Percentiles rank a stretch among this genome's conserved stretches.
These are phyloP conservation scores for Heliconius ismenius DNA, from an alignment of 2,888 invertebrate genomes.

Conservation along the genomic window DNA sequence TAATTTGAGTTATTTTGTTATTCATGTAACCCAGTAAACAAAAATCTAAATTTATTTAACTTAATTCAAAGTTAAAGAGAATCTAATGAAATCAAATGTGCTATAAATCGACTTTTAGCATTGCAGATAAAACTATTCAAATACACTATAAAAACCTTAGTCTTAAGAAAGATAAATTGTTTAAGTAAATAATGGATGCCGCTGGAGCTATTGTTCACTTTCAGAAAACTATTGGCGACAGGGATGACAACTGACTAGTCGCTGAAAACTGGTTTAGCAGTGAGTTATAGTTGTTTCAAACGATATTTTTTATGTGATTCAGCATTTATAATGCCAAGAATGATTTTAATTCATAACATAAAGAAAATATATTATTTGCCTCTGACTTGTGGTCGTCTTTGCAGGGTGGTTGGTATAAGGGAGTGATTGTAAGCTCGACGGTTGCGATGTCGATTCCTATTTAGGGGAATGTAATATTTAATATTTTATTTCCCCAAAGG, in stretches of 20 bases:
- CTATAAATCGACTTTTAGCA: not conserved
- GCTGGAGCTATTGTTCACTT: slow-evolving; percentile 32
- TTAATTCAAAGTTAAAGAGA: no score
- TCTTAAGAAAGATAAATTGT: slow-evolving; percentile 24
- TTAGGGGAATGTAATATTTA: no score
- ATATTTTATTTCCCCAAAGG: no score
- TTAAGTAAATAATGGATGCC: slow-evolving; percentile 23
- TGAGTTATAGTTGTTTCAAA: slow-evolving; percentile 16
- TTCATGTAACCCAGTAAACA: no score
- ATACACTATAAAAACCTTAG: slow-evolving; percentile 5
- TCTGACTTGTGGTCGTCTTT: not conserved
- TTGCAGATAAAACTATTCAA: not conserved
- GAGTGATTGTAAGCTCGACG: no score
- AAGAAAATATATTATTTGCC: not conserved
- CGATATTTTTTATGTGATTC: slow-evolving; percentile 11
- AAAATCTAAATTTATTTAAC: no score
- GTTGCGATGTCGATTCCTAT: no score
- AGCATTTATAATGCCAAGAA: slow-evolving; percentile 1
- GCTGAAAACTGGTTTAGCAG: slow-evolving; percentile 20
- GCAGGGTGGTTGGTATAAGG: no score
- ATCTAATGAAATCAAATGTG: not conserved
- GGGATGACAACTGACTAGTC: slow-evolving; percentile 25
- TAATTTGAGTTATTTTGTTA: no score
- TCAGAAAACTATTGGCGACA: slow-evolving; percentile 28
- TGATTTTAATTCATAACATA: not conserved